Evolutionary conservation across 2,797 vertebrate genomes (phyloP).

Genomic region (Girardinus metallicus): DNA sequence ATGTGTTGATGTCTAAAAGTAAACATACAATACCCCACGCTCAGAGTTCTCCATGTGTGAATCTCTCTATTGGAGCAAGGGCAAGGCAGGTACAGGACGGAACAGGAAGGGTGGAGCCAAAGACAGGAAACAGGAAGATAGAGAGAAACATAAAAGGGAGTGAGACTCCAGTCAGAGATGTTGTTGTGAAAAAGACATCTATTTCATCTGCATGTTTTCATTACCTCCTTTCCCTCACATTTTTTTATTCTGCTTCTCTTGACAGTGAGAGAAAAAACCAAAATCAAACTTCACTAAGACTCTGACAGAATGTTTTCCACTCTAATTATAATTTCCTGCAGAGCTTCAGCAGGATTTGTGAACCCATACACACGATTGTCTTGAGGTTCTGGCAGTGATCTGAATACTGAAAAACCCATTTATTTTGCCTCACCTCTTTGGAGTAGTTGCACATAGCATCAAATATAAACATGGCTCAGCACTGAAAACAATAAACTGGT

Average conservation of each 20-base stretch:
- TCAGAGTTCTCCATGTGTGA: slow-evolving; percentile 87
- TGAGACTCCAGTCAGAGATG: slow-evolving; percentile 65
- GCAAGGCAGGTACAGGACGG: slow-evolving; percentile 75
- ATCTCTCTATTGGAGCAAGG: slow-evolving; percentile 85
- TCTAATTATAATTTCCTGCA: neutral
- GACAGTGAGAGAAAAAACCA: neutral
- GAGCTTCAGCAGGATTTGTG: neutral
- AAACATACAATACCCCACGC: slow-evolving; percentile 87
- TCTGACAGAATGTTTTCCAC: slow-evolving; percentile 1
- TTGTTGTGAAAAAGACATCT: slow-evolving; percentile 40
- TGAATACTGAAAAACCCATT: neutral
- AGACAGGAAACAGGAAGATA: slow-evolving; percentile 80
- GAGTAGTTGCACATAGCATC: neutral
- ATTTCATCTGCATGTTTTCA: neutral
- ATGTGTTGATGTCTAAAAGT: slow-evolving; percentile 80
- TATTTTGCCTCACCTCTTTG: neutral
- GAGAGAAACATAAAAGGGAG: slow-evolving; percentile 73
- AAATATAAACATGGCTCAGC: neutral
- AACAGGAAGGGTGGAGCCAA: slow-evolving; percentile 78
- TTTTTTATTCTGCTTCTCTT: neutral
- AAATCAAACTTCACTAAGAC: neutral
- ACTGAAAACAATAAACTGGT: neutral
- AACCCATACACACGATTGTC: neutral
- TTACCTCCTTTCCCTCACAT: neutral
- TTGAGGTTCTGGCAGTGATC: neutral